Evolutionary conservation across 2,888 invertebrate species (phyloP), one percentile per base, ranked within the genome.

Genomic region (Aromia moschata): DNA sequence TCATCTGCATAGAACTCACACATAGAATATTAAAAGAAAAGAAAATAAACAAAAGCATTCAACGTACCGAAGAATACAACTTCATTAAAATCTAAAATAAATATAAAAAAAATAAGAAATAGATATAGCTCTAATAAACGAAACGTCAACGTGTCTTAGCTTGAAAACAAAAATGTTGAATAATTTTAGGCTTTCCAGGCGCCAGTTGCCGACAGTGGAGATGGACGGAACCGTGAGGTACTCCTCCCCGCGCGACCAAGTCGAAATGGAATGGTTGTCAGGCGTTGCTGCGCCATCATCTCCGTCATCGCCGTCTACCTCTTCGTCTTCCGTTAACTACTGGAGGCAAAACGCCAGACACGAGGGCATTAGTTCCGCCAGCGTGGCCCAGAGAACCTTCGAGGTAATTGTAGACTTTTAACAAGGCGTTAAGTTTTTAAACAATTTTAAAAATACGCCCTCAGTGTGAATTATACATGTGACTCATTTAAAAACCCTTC

Each of bases 221-320:
- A 79, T 84, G 10, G 90, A 92, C 73, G 92, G 92, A 5, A 84
- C 87, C 17, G 86, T 94, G 2, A 85, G 91, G 63, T 93, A 93
- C 78, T 88, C 90, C 5, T 74, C 76, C 30, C 77, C 80, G 54
- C 66, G 70, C 14, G 80, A 82, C 77, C 88, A 89, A 40, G 85
- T 89, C 5, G 93, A 93, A 77, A 84, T 91, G 30, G 90, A 91
- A 54, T 93, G 92, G 92, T 87, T 93, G 52, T 81, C 88, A 56
- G 84, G 86, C 30, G 90, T 87, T 25, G 36, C 30, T 1, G 17
- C 30, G 2, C 41, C 52, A 10, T 53, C 64, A 5, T 61, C 64
- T 3, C 63, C 70, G 2, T 63, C 68, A 5, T 60, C 70, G 11
- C 69, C 69, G 10, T 70, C 67, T 9, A 62, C 69, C 11, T 71